A percentile compares a stretch with the other conserved stretches of the same genome.
These are phyloP conservation scores for Lophius piscatorius DNA, from an alignment of 2,113 vertebrate genomes.

Conservation along the genomic window DNA sequence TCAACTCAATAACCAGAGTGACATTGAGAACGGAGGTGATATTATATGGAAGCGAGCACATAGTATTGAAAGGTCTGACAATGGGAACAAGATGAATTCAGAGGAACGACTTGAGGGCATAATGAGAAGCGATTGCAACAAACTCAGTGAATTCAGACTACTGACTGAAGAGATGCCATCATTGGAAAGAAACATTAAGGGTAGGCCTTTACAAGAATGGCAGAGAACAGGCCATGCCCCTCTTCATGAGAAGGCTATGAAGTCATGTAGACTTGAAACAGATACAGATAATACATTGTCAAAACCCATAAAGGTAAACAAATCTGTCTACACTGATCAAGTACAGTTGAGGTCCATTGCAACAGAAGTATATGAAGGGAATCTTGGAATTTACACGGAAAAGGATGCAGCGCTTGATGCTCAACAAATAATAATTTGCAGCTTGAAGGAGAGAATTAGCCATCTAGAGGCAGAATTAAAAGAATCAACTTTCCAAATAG, in stretches of 20 bases:
- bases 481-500: conserved; percentile 88
- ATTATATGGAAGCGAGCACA: conserved; percentile 82
- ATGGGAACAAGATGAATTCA: conserved; percentile 71
- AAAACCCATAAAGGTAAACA: conserved; percentile 61
- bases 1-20: conserved; percentile 84
- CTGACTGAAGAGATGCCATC: conserved; percentile 89
- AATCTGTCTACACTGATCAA: conserved; percentile 77
- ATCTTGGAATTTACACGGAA: conserved; percentile 85
- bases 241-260: conserved; percentile 51
- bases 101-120: conserved; percentile 76
- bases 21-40: conserved; percentile 58
- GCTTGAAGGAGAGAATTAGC: conserved; percentile 88
- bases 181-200: conserved; percentile 87
- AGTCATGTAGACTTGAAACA: conserved; percentile 79
- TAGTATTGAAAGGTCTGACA: conserved; percentile 77
- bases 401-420: conserved; percentile 86
- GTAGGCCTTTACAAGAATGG: conserved; percentile 73
- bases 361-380: conserved; percentile 84
- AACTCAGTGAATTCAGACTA: conserved; percentile 86
- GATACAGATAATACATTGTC: conserved; percentile 69
- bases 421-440: conserved; percentile 87
- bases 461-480: conserved; percentile 90
- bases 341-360: conserved; percentile 73
- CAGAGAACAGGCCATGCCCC: conserved; percentile 34
- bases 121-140: conserved; percentile 74